Evolutionary conservation across 2,888 invertebrate species (phyloP).

Genomic region (Ophioninae sp.): DNA sequence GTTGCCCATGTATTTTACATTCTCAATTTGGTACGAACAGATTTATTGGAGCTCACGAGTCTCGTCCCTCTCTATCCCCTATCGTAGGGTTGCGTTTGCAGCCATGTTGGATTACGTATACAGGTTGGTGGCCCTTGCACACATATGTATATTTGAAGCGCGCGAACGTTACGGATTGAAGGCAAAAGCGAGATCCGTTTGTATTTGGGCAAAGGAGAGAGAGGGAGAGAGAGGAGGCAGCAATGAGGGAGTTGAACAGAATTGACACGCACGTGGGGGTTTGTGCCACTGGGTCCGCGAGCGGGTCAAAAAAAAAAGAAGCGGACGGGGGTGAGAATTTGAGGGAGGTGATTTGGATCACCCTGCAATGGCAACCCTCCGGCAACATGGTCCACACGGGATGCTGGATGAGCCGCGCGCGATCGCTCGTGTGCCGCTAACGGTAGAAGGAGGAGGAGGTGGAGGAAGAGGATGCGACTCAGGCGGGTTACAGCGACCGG

Average conservation of each 20-base stretch:
- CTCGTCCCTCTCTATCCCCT: conserved; percentile 33
- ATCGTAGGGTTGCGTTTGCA: conserved; percentile 42
- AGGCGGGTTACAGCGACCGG: conserved; percentile 60
- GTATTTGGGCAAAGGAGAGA: conserved; percentile 5
- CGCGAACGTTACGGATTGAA: conserved; percentile 37
- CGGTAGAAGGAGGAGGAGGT: conserved; percentile 55
- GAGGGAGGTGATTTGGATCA: conserved; percentile 60
- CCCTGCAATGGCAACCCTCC: conserved; percentile 65
- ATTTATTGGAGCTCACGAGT: conserved; percentile 74
- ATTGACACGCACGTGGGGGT: conserved; percentile 39
- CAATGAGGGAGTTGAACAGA: conserved; percentile 11
- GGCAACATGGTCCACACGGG: conserved; percentile 64
- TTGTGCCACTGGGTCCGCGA: conserved; percentile 45
- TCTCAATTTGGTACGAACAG: conserved; percentile 78
- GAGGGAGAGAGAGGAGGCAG: not conserved
- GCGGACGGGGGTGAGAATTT: conserved; percentile 57
- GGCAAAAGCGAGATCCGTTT: conserved; percentile 36
- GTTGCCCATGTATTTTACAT: conserved; percentile 77
- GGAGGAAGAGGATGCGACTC: conserved; percentile 47
- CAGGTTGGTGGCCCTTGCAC: conserved; percentile 37
- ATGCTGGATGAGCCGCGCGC: conserved; percentile 61
- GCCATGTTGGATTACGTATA: conserved; percentile 41
- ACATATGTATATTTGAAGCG: conserved; percentile 13
- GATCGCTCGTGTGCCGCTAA: conserved; percentile 46
- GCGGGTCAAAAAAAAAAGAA: conserved; percentile 45